Base-by-base conservation (phyloP, 2,113 vertebrate genomes). In the Neotoma lepida region DNA sequence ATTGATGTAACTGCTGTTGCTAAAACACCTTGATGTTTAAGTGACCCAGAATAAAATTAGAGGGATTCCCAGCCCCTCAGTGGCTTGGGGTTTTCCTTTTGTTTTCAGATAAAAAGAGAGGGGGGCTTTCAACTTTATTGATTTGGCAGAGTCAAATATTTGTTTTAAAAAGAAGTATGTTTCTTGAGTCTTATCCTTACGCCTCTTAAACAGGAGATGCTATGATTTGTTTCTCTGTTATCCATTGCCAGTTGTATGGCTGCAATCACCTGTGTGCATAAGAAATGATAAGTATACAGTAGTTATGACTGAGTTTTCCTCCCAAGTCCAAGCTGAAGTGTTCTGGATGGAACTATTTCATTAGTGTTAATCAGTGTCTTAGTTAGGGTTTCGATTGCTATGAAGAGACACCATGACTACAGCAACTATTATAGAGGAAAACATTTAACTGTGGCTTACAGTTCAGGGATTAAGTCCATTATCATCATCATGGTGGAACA, bases 91-190 rank as follows among this genome's bases (percentile, higher is more conserved):
- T 90, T 76, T 44, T 84, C 86, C 85, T 54, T 73, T 94, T 91
- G 14, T 1, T 85, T 85, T 51, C 63, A 39, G 12, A 76, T 86
- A 90, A 91, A 95, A 96, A 46, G 82, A 94, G 82, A 90, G 49
- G 56, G 18, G 22, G 7, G 26, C 58, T 28, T 92, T 85, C 74
- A 64, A 20, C 88, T 84, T 22, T 87, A 81, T 26, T 88, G 66
- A 39, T 46, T 80, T 89, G 89, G 9, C 33, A 39, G 66, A 70
- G 76, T 78, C 68, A 63, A 58, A 12, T 87, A 18, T 70, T 70
- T 94, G 39, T 68, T 39, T 70, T 76, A 58, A 80, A 93, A 87
- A 46, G 73, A 77, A 93, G 54, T 39, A 9, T 9, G 10, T 63
- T 93, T 61, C 63, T 85, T 44, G 51, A 33, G 20, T 41, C 71